Conservation (phyloP, 2,888 invertebrate species). For the Hemaris fuciformis region DNA sequence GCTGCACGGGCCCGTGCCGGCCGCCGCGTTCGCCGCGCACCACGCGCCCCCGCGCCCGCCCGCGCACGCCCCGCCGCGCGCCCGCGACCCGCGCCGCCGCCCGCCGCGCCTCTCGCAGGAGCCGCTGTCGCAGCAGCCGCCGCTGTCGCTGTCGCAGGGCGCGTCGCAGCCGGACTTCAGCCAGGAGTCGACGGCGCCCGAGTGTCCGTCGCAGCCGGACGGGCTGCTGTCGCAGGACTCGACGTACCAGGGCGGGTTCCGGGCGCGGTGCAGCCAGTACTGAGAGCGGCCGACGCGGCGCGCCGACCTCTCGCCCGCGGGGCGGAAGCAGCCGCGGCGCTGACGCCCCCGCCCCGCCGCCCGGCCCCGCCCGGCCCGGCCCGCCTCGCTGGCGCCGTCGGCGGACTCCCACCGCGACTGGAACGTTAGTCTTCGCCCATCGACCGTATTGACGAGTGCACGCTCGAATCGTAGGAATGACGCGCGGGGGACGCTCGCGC, state of each 20-base stretch:
- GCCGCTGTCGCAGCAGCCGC: constrained; percentile 87
- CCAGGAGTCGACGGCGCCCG: constrained; percentile 91
- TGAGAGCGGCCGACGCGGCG: constrained; percentile 86
- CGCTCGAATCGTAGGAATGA: constrained; percentile 44
- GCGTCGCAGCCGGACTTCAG: constrained; percentile 88
- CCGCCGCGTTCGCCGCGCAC: constrained; percentile 96
- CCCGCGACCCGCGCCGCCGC: constrained; percentile 68
- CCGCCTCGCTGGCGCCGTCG: too few species aligned
- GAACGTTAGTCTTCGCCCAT: constrained; percentile 41
- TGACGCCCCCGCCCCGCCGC: constrained; percentile 34
- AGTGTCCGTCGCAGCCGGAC: constrained; percentile 96
- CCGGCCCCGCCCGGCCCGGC: constrained; percentile 38
- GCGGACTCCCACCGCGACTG: constrained; percentile 45
- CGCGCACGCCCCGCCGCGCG: constrained; percentile 83
- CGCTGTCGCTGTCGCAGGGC: constrained; percentile 87
- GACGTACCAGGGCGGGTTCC: constrained; percentile 89
- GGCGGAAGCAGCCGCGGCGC: constrained; percentile 44
- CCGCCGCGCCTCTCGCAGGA: constrained; percentile 83
- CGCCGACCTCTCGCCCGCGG: constrained; percentile 42
- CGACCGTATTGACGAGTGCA: too few species aligned
- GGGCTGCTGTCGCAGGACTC: constrained; percentile 96
- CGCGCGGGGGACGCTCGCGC: constrained; percentile 48
- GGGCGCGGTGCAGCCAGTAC: constrained; percentile 86
- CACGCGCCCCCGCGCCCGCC: constrained; percentile 88
- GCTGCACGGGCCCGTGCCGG: constrained; percentile 92